phyloP scores from a whole-genome alignment of 2,113 vertebrate species.

The Sporophila hypoxantha region DNA sequence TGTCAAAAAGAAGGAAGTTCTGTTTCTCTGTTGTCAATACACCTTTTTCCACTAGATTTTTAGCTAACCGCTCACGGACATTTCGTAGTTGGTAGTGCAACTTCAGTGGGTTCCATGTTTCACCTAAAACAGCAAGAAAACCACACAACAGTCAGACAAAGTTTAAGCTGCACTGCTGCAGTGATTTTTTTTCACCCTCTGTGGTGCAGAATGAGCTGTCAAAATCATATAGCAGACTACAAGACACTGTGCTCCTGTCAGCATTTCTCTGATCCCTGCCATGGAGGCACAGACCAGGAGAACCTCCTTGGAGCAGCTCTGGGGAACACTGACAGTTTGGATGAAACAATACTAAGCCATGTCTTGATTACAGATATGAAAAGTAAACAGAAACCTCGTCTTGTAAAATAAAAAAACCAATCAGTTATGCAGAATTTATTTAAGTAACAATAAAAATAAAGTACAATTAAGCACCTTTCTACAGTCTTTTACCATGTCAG shows the following conservation, averaged over 20 bases:
- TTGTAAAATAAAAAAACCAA: not conserved
- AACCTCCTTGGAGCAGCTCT: not conserved
- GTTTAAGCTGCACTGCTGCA: not conserved
- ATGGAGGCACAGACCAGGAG: not conserved
- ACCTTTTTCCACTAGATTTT: slow-evolving; percentile 95
- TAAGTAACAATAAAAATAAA: not conserved
- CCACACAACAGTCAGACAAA: not conserved
- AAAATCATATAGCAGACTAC: not conserved
- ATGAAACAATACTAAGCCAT: not conserved
- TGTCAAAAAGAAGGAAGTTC: slow-evolving; percentile 97
- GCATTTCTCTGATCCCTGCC: not conserved
- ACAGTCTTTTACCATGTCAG: not conserved
- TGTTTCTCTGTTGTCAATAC: slow-evolving; percentile 96
- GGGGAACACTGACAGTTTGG: not conserved
- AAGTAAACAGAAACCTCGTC: not conserved
- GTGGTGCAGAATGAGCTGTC: not conserved
- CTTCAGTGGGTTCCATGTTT: slow-evolving; percentile 95
- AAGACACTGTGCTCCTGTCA: not conserved
- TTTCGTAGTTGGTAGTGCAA: slow-evolving; percentile 95
- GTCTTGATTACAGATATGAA: not conserved
- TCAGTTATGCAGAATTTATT: not conserved
- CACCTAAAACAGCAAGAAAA: slow-evolving; percentile 68
- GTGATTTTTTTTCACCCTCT: fast-evolving
- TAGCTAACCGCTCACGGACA: slow-evolving; percentile 89
- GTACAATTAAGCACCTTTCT: not conserved